phyloP scores from a whole-genome alignment of 2,888 invertebrate species.

The Timema podura region DNA sequence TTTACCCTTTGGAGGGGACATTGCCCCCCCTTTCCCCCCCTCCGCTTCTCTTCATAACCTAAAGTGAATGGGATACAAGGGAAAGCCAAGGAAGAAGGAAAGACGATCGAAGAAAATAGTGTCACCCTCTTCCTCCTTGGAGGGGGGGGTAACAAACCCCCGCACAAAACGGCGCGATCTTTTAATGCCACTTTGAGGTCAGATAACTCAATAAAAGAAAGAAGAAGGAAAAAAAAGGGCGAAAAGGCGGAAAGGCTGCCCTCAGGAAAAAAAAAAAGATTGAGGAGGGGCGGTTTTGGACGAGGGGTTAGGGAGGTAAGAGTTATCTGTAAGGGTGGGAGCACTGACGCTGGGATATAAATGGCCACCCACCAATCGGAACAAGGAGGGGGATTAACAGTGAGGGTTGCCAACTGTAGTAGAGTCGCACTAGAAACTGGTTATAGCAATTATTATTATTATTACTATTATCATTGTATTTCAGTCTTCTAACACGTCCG shows the following conservation, averaged over 20 bases:
- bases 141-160: background rate
- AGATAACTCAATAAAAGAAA: slow-evolving; percentile 27
- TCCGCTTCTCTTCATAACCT: background rate
- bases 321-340: background rate
- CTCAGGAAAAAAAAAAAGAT: background rate
- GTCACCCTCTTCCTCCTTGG: background rate
- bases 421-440: no score
- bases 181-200: slow-evolving; percentile 27
- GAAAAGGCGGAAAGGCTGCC: background rate
- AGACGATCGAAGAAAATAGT: background rate
- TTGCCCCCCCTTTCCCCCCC: no score
- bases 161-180: slow-evolving; percentile 17
- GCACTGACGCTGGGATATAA: slow-evolving; percentile 9
- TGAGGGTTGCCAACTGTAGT: no score
- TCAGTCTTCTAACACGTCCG: no score
- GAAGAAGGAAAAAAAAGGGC: background rate
- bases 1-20: no score
- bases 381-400: no score
- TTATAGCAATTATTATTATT: no score
- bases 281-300: background rate
- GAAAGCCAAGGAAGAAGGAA: background rate
- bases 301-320: background rate
- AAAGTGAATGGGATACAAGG: slow-evolving; percentile 9
- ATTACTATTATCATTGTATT: no score
- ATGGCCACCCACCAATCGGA: background rate